A percentile compares a stretch with the other conserved stretches of the same genome.
Conservation (phyloP, 2,888 invertebrate genomes). For the Rotaria socialis region DNA sequence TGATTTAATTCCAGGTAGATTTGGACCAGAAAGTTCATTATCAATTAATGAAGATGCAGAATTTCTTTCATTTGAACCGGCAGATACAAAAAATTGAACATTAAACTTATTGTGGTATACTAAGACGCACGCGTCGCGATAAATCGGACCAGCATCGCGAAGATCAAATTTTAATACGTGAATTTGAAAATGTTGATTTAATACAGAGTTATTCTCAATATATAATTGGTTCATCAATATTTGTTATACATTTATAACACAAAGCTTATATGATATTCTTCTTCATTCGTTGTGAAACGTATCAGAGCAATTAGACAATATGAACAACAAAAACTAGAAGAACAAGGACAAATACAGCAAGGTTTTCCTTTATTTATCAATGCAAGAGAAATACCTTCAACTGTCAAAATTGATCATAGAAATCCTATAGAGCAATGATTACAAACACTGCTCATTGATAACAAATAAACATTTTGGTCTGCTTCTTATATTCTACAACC, state of each 20-base stretch:
- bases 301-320: background rate
- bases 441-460: background rate
- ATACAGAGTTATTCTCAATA: background rate
- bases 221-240: slow-evolving; percentile 20
- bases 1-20: background rate
- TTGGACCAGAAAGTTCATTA: slow-evolving; percentile 5
- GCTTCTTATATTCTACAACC: background rate
- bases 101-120: slow-evolving; percentile 24
- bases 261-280: background rate
- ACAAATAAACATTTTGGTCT: background rate
- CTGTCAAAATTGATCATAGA: no score
- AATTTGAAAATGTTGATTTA: slow-evolving; percentile 27
- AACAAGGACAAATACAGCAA: background rate
- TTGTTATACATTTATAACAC: slow-evolving; percentile 32
- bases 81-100: slow-evolving; percentile 25
- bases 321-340: background rate
- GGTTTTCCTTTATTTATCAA: no score
- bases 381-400: background rate
- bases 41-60: background rate
- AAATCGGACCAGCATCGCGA: background rate
- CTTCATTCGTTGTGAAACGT: background rate
- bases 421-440: background rate
- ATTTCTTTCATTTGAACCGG: slow-evolving; percentile 13
- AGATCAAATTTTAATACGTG: background rate
- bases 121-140: slow-evolving; percentile 19